Evolutionary conservation across 2,888 invertebrate genomes (phyloP), one percentile per base, ranked within the genome.

Genomic region (Sminthurinus aureus): DNA sequence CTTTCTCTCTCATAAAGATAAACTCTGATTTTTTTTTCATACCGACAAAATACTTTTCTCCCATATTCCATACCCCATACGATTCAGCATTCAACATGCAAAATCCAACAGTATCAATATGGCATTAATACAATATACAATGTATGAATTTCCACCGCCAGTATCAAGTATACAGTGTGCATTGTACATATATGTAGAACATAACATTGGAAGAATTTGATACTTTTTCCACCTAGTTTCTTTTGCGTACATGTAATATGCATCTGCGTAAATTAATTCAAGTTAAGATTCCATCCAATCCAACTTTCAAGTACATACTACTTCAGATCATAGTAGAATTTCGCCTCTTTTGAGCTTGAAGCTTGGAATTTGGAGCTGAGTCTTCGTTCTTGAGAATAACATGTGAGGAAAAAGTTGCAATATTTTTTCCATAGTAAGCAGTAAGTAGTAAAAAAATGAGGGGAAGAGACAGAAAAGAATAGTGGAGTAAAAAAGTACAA

Each of bases 1-100:
- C 38, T 58, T 58, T 9, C 58, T 38, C n/a, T 71, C 51, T 51
- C 58, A 58, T 18, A 58, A 13, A 58, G 58, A 58, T 58, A 58
- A 58, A 58, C 58, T 58, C 58, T 58, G 58, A 58, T 58, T 58
- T 58, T 58, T 58, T 38, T 38, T 38, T 38, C 38, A 81, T 81
- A 74, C 81, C 4, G 24, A 67, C 20, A 76, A 20, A 18, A 51
- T 51, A 51, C 18, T 38, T 51, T 58, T 58, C 18, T 58, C 58
- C 58, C 38, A 38, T 38, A 38, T 6, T 6, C 38, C 38, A 38
- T 38, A 38, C 38, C 38, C 6, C 38, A 38, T 38, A 38, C 6
- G 38, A 38, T 38, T 38, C 38, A 38, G 6, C 38, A 38, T 38
- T 38, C 38, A 38, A 38, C 38, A 38, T 38, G 1, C 38, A 38